Evolutionary conservation across 2,113 vertebrate species (phyloP).

Genomic region (Narcine bancroftii): DNA sequence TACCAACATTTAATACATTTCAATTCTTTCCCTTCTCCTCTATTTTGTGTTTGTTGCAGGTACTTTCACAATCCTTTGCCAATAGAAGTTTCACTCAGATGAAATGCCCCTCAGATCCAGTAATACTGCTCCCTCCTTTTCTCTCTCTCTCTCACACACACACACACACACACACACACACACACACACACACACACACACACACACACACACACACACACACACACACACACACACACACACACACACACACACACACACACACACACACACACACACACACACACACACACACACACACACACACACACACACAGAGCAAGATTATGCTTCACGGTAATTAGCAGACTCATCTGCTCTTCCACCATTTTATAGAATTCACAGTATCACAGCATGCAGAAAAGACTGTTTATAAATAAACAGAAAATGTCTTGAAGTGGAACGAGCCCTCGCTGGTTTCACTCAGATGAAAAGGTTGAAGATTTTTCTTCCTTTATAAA

Average conservation of each 20-base stretch:
- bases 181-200: not conserved
- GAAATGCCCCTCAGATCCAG: not conserved
- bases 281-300: not conserved
- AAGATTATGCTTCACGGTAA: conserved; percentile 18
- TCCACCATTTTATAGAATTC: conserved; percentile 33
- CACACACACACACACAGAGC: not conserved
- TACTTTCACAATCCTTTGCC: conserved; percentile 1
- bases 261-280: not conserved
- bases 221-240: not conserved
- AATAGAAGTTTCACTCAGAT: conserved; percentile 2
- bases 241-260: too few species aligned
- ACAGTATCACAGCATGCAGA: conserved; percentile 28
- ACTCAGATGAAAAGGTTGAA: conserved; percentile 6
- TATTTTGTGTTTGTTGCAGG: conserved; percentile 41
- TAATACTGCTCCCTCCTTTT: not conserved
- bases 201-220: not conserved
- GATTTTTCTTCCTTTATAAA: conserved; percentile 28
- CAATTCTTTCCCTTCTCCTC: conserved; percentile 15
- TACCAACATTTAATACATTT: not conserved
- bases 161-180: not conserved
- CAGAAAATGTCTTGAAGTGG: conserved; percentile 21
- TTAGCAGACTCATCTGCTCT: conserved; percentile 27
- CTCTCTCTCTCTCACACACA: not conserved
- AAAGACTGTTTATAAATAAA: conserved; percentile 18
- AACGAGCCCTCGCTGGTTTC: conserved; percentile 24